Base-by-base conservation (phyloP, 2,797 vertebrate genomes). In the Astyanax mexicanus region DNA sequence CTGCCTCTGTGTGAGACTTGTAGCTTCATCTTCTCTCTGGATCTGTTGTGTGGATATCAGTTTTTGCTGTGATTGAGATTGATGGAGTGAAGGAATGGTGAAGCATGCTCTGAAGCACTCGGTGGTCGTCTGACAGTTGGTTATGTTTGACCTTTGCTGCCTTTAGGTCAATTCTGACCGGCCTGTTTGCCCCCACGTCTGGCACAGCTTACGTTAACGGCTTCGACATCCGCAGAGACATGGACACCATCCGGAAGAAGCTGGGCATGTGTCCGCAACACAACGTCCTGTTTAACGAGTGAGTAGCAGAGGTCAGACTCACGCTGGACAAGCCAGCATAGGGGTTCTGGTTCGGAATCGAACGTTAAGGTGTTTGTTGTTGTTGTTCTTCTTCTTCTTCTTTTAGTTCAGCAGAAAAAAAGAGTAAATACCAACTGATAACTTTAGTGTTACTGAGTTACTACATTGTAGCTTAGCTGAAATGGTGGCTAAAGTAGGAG, bases 221-320 rank as follows among this genome's bases (percentile, higher is more conserved):
- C 35, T 94, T 93, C 13, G 96, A 99, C 87, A 99, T 99, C 78
- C 92, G 92, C 76, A 93, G 92, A 0, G 95, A 98, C 83, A 94
- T 99, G 88, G 96, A 91, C 81, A 83, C 80, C 74, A 97, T 98
- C 83, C 91, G 98, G 49, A 94, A 95, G 87, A 95, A 95, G 69
- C 83, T 99, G 85, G 98, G 98, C 61, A 97, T 99, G 91, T 99
- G 98, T 86, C 98, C 98, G 0, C 98, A 99, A 72, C 96, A 99
- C 88, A 99, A 99, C 0, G 97, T 99, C 66, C 85, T 99, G 21
- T 99, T 98, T 84, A 93, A 97, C 69, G 90, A 96, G 98, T 99
- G 88, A 95, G 76, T 73, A 15, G 1, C 47, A 45, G 44, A 25
- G 35, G 65, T 40, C 21, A 7, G 21, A 19, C 38, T 42, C 37